Conservation (phyloP, 2,888 invertebrate species). For the Scaptomyza polygonia region DNA sequence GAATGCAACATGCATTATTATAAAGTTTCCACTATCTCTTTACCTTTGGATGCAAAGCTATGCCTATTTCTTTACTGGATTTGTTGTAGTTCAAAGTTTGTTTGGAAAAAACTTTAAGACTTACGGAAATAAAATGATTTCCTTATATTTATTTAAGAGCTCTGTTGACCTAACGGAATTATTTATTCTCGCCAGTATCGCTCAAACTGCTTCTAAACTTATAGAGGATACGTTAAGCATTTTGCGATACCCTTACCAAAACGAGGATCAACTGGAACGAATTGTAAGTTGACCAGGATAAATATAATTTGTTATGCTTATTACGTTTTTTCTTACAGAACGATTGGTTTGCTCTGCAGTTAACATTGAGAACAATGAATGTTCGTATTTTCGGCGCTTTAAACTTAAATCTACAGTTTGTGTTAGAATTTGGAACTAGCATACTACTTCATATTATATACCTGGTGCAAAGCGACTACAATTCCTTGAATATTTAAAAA, state of each 20-base stretch:
- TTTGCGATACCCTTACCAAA: constrained; percentile 6
- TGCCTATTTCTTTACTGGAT: not conserved
- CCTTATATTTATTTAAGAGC: not conserved
- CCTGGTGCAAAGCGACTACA: constrained; percentile 34
- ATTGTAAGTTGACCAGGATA: constrained; percentile 15
- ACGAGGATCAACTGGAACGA: constrained; percentile 6
- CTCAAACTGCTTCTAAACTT: not conserved
- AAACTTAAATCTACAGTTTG: constrained; percentile 19
- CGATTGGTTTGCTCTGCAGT: constrained; percentile 40
- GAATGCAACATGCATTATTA: constrained; percentile 6
- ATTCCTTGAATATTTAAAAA: not conserved
- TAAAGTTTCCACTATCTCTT: constrained; percentile 10
- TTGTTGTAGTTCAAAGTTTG: not conserved
- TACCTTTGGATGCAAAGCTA: not conserved
- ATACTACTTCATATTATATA: constrained; percentile 42
- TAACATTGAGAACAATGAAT: constrained; percentile 27
- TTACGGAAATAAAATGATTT: not conserved
- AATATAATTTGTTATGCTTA: not conserved
- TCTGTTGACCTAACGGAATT: not conserved
- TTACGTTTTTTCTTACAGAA: constrained; percentile 14
- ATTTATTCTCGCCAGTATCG: not conserved
- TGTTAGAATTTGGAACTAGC: constrained; percentile 11
- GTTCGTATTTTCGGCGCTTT: constrained; percentile 17
- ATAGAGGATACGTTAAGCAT: constrained; percentile 6
- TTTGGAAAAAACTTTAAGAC: not conserved